Evolutionary conservation across 2,113 vertebrate species (phyloP), one percentile per base, ranked within the genome.

Genomic region (Boleophthalmus pectinirostris): DNA sequence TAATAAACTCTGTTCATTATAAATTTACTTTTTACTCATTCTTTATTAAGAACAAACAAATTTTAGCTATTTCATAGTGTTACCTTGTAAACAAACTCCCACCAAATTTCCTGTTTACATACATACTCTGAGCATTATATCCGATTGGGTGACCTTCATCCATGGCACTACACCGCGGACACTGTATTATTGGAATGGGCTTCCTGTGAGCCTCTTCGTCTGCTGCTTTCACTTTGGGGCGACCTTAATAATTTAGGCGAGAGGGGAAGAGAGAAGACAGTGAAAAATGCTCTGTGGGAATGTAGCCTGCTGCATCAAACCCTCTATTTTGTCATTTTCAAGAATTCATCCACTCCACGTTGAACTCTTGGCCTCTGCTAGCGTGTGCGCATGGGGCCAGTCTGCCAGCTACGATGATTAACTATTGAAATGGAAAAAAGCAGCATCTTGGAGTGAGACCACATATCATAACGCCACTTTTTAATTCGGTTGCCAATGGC

Each of bases 381-480:
- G 38, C 72, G 58, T 72, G 76, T 54, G 66, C 56, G 63, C 49
- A 64, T 24, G 53, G 33, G 68, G 58, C 51, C 46, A 38, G 77
- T 78, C 69, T 23, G 35, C 33, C 20, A 78, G 72, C 70, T 61
- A 33, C 64, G 70, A 75, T 87, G 85, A 90, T 85, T 83, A 85
- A 86, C 82, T 78, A 66, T 64, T 85, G 70, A 81, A 87, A 74
- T 61, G 46, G 46, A 43, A 73, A 77, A 76, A 82, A 68, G 53
- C 33, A 15, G 71, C 74, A 60, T 81, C 72, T 74, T 68, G 79
- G 45, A 71, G 35, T 64, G 66, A 77, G 77, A 80, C 85, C 69
- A 88, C 87, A 84, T 82, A 87, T 90, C 80, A 89, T 75, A 85
- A 84, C 78, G 84, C 66, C 84, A 82, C 84, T 88, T 88, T 88